These are phyloP conservation scores for Onthophagus taurus DNA, from an alignment of 1,140 invertebrate genomes.

Conservation along the genomic window DNA sequence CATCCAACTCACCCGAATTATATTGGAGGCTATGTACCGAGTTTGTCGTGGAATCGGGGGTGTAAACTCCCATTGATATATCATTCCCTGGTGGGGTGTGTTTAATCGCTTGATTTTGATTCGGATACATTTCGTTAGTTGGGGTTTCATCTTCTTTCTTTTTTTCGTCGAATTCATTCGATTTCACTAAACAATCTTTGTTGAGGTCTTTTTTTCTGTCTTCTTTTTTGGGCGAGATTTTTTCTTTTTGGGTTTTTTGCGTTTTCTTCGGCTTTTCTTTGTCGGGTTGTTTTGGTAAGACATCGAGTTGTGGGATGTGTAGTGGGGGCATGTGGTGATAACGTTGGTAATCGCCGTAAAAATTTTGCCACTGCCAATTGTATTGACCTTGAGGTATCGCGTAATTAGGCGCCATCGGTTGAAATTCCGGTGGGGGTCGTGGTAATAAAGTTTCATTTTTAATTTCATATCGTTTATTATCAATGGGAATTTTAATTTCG, in stretches of 20 bases:
- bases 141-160: too few relatives aligned
- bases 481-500: too few relatives aligned
- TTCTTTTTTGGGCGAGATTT: conserved; percentile 35
- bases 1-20: conserved; percentile 70
- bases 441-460: conserved; percentile 40
- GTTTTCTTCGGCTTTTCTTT: conserved; percentile 27
- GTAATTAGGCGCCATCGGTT: conserved; percentile 44
- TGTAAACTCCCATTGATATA: conserved; percentile 71
- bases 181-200: too few relatives aligned
- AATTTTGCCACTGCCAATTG: conserved; percentile 51
- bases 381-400: conserved; percentile 47
- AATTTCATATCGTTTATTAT: conserved; percentile 25
- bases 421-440: conserved; percentile 43
- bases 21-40: conserved; percentile 76
- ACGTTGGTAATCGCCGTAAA: conserved; percentile 27
- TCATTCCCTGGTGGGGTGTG: conserved; percentile 50
- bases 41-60: conserved; percentile 74
- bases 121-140: background rate
- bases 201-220: too few relatives aligned
- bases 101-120: conserved; percentile 39
- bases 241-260: conserved; percentile 40
- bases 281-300: conserved; percentile 32
- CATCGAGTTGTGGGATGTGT: conserved; percentile 30
- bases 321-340: conserved; percentile 26
- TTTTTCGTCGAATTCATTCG: conserved; percentile 12